phyloP scores from a whole-genome alignment of 2,888 invertebrate genomes.

The Plebejus argus region DNA sequence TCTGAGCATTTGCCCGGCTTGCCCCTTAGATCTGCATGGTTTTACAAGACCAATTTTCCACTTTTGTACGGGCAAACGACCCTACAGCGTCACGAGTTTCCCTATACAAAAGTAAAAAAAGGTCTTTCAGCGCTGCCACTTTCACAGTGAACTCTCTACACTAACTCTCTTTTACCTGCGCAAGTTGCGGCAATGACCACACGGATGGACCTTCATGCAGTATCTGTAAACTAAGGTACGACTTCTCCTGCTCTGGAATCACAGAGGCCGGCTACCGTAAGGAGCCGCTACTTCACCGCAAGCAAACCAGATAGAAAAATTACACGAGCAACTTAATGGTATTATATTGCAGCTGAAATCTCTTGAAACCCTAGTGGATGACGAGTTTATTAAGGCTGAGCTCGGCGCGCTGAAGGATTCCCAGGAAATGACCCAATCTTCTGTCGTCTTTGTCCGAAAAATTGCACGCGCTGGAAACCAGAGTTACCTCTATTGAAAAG shows the following conservation, averaged over 20 bases:
- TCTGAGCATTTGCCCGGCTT: too few relatives aligned
- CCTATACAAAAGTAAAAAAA: too few relatives aligned
- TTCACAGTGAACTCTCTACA: too few relatives aligned
- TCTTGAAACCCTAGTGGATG: background rate
- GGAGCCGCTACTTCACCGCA: background rate
- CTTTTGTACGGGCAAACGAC: too few relatives aligned
- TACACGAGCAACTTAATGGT: background rate
- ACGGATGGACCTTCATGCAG: background rate
- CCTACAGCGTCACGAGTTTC: too few relatives aligned
- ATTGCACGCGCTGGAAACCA: background rate
- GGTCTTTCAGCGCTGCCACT: too few relatives aligned
- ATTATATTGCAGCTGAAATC: background rate
- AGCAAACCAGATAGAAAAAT: background rate
- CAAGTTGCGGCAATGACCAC: background rate
- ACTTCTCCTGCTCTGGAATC: background rate
- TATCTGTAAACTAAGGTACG: background rate
- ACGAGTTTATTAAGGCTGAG: background rate
- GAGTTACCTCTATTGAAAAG: background rate
- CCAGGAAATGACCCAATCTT: background rate
- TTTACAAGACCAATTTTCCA: too few relatives aligned
- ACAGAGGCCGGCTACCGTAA: background rate
- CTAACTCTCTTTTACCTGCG: background rate
- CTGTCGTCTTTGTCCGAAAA: background rate
- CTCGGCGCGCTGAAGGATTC: background rate
- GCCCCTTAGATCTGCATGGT: too few relatives aligned